Percentiles rank a stretch among this genome's conserved stretches.
Evolutionary conservation across 92 coral and sea anemone species (phyloP).

Genomic region (Epizoanthus stellaris): DNA sequence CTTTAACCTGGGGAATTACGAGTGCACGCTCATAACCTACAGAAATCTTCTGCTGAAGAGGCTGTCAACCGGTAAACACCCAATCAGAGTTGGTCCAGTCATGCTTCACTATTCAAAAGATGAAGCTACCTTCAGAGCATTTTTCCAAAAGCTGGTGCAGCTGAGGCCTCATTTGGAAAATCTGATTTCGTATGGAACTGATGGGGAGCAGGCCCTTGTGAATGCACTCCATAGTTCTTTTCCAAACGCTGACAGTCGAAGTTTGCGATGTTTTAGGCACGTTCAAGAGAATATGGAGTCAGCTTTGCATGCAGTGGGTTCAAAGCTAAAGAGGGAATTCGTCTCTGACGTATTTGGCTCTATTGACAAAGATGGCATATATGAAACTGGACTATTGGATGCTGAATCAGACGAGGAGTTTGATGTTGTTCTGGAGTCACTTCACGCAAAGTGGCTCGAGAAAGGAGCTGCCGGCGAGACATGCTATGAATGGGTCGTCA

Average conservation of each 20-base stretch:
- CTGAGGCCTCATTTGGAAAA: conserved; percentile 12
- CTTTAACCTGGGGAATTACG: conserved; percentile 56
- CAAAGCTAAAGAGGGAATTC: not conserved
- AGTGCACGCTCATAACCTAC: conserved; percentile 55
- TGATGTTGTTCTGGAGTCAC: conserved; percentile 43
- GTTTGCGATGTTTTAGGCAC: conserved; percentile 33
- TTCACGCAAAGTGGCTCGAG: not conserved
- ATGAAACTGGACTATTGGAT: conserved; percentile 38
- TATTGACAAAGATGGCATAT: conserved; percentile 25
- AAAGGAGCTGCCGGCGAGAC: not conserved
- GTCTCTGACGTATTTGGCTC: conserved; percentile 27
- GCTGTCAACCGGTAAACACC: conserved; percentile 22
- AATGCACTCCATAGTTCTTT: conserved; percentile 15
- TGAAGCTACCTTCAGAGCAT: conserved; percentile 8
- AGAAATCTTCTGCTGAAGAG: conserved; percentile 44
- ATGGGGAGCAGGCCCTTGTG: conserved; percentile 30
- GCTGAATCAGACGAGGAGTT: conserved; percentile 43
- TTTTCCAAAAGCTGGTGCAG: not conserved
- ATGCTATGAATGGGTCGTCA: conserved; percentile 8
- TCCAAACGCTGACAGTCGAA: conserved; percentile 3
- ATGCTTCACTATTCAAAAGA: conserved; percentile 44
- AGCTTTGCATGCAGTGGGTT: conserved; percentile 2
- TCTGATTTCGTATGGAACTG: conserved; percentile 18
- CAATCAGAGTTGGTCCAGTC: conserved; percentile 48
- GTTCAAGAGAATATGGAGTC: conserved; percentile 16